Conservation (phyloP, 2,797 vertebrate species). For the Melanotaenia nigrans region DNA sequence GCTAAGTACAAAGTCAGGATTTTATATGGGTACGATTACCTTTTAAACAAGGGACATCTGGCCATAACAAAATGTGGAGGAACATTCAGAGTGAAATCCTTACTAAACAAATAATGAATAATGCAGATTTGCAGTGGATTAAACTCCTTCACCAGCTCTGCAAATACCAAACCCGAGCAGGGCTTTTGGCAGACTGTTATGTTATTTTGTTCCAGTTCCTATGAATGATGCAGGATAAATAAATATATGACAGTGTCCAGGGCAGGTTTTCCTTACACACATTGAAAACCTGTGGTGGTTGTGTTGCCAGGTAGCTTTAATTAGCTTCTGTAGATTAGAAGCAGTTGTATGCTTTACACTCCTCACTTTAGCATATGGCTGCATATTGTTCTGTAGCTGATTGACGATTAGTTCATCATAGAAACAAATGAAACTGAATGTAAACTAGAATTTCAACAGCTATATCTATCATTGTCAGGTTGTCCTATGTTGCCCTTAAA, state of each 20-base stretch:
- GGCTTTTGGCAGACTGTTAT: slow-evolving; percentile 43
- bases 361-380: slow-evolving; percentile 5
- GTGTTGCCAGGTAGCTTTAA: slow-evolving; percentile 41
- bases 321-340: slow-evolving; percentile 43
- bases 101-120: slow-evolving; percentile 57
- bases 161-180: slow-evolving; percentile 40
- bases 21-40: slow-evolving; percentile 43
- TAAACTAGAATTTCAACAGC: slow-evolving; percentile 20
- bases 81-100: slow-evolving; percentile 22
- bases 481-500: slow-evolving; percentile 29
- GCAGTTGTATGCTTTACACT: slow-evolving; percentile 28
- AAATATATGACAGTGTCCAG: slow-evolving; percentile 49
- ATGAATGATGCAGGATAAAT: slow-evolving; percentile 61
- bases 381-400: slow-evolving; percentile 42
- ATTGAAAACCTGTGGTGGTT: slow-evolving; percentile 19
- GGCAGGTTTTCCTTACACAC: slow-evolving; percentile 48
- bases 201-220: slow-evolving; percentile 50
- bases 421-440: slow-evolving; percentile 36
- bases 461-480: slow-evolving; percentile 15
- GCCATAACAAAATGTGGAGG: slow-evolving; percentile 39
- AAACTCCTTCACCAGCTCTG: slow-evolving; percentile 33
- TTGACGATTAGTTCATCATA: slow-evolving; percentile 43
- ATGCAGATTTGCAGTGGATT: slow-evolving; percentile 61
- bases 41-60: slow-evolving; percentile 56
- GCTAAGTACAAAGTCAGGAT: slow-evolving; percentile 21